phyloP scores from a whole-genome alignment of 2,888 invertebrate species.

The Tribolium freemani region DNA sequence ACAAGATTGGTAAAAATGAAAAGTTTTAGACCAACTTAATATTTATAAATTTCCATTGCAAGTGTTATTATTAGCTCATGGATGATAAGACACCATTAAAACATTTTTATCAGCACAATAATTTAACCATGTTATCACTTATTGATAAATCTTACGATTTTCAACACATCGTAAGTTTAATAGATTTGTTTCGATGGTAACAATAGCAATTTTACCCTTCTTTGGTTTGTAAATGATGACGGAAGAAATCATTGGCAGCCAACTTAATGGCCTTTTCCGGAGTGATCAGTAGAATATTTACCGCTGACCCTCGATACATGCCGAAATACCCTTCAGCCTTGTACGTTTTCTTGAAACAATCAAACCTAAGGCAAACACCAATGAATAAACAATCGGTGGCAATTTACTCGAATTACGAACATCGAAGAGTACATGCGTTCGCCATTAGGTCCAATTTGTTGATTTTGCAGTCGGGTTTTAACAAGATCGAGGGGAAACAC shows the following conservation, averaged over 20 bases:
- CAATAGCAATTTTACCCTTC: constrained; percentile 75
- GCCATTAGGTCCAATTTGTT: constrained; percentile 90
- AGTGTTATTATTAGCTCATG: background rate
- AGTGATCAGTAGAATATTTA: constrained; percentile 97
- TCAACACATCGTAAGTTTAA: background rate
- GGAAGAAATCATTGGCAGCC: constrained; percentile 97
- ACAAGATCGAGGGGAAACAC: constrained; percentile 98
- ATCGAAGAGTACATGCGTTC: constrained; percentile 93
- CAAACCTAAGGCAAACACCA: constrained; percentile 77
- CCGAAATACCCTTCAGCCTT: constrained; percentile 95
- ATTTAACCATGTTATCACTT: background rate
- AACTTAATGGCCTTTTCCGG: constrained; percentile 99
- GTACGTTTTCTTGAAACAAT: constrained; percentile 96
- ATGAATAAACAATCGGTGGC: background rate
- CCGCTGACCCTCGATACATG: constrained; percentile 98
- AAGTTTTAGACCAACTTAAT: no score
- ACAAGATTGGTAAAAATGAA: no score
- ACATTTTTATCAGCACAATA: background rate
- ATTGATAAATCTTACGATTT: background rate
- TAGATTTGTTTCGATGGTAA: background rate
- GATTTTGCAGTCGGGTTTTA: constrained; percentile 97
- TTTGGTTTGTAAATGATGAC: constrained; percentile 83
- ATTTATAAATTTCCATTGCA: background rate
- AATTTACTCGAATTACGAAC: constrained; percentile 73
- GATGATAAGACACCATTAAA: background rate